Conservation (phyloP, 92 coral and sea anemone genomes). For the Bergia sp. region DNA sequence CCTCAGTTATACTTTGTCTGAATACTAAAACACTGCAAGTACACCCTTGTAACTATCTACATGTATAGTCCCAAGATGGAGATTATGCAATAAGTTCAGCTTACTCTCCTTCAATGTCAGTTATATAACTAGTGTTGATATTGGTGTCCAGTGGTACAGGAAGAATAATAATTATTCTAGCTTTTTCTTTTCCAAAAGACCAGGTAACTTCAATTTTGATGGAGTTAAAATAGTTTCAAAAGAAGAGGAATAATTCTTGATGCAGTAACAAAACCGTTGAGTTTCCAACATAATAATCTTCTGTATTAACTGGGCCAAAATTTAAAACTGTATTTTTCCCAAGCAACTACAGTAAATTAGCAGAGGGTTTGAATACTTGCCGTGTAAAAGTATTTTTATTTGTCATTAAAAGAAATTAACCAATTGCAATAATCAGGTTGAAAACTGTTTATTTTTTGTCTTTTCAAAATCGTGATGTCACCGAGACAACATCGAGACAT, state of each 20-base stretch:
- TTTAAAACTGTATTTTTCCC: not conserved
- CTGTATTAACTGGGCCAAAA: not conserved
- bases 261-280: too few species aligned
- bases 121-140: not conserved
- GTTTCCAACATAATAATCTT: not conserved
- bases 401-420: too few species aligned
- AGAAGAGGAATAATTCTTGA: not conserved
- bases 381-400: not conserved
- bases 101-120: not conserved
- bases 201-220: not conserved
- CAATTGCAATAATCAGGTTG: not conserved
- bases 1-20: not conserved
- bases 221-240: too few species aligned
- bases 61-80: not conserved
- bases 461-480: too few species aligned
- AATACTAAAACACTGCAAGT: not conserved
- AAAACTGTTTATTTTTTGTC: not conserved
- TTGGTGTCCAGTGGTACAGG: not conserved
- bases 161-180: too few species aligned
- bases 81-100: not conserved
- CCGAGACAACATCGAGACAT: not conserved
- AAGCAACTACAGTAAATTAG: not conserved
- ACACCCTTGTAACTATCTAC: not conserved
- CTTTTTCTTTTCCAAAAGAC: not conserved
- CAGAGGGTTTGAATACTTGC: not conserved